Conservation (phyloP, 2,888 invertebrate genomes). For the Ochropleura leucogaster region DNA sequence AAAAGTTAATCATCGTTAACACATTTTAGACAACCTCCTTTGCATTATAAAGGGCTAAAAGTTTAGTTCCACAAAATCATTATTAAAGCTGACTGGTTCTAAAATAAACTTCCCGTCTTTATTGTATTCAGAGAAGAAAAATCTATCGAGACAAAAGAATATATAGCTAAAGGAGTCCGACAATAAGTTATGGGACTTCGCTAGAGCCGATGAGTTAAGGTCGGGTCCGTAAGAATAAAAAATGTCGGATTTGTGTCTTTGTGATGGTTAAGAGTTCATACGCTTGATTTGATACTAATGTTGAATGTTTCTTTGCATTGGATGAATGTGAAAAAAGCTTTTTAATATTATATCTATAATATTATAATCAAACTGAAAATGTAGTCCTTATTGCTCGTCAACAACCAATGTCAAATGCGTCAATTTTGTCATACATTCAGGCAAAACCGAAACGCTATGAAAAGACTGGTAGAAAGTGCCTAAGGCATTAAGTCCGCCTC, state of each 20-base stretch:
- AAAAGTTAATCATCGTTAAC: constrained; percentile 17
- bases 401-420: neutral
- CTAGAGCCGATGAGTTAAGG: constrained; percentile 62
- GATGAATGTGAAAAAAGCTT: neutral
- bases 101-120: constrained; percentile 57
- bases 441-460: neutral
- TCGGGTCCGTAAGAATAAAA: constrained; percentile 56
- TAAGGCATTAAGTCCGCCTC: too few relatives aligned
- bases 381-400: neutral
- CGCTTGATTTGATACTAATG: constrained; percentile 36
- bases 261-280: constrained; percentile 44
- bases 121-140: constrained; percentile 58
- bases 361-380: neutral
- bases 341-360: neutral
- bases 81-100: constrained; percentile 48
- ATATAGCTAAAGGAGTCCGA: constrained; percentile 49
- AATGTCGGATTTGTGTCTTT: constrained; percentile 57
- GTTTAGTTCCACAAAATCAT: constrained; percentile 35
- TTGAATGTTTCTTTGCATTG: constrained; percentile 8
- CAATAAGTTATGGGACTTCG: constrained; percentile 61
- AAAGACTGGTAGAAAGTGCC: neutral
- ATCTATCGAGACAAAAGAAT: constrained; percentile 64
- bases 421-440: neutral
- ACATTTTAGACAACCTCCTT: constrained; percentile 9
- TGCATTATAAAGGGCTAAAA: constrained; percentile 14